Percentiles rank a stretch among this genome's conserved stretches.
These are phyloP conservation scores for Drosophila recens DNA, from an alignment of 2,888 invertebrate species.

Conservation along the genomic window DNA sequence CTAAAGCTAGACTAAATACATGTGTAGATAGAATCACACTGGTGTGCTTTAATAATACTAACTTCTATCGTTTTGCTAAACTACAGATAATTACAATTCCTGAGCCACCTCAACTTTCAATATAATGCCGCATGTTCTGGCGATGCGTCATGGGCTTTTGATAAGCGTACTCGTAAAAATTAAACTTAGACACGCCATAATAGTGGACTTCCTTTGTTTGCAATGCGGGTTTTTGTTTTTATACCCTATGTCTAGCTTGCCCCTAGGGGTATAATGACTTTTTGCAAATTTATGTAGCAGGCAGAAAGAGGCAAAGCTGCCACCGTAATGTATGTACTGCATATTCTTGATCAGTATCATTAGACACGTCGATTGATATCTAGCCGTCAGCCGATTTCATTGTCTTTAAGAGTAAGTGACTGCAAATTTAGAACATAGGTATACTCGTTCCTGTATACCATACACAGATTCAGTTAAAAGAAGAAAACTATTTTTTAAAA, in stretches of 20 bases:
- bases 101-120: not conserved
- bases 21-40: not conserved
- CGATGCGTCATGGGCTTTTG: constrained; percentile 20
- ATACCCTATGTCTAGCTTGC: not conserved
- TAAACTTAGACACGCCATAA: constrained; percentile 1
- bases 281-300: too few species aligned
- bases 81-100: constrained; percentile 3
- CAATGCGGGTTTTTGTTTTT: not conserved
- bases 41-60: not conserved
- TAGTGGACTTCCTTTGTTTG: not conserved
- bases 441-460: too few species aligned
- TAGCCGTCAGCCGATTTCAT: too few species aligned
- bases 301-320: too few species aligned
- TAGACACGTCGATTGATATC: too few species aligned
- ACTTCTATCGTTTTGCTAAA: not conserved
- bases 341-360: too few species aligned
- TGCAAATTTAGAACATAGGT: too few species aligned
- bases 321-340: too few species aligned
- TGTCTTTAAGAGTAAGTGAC: too few species aligned
- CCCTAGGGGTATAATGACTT: too few species aligned
- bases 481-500: too few species aligned
- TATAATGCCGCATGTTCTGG: constrained; percentile 2
- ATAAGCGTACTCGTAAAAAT: constrained; percentile 1
- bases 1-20: not conserved
- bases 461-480: too few species aligned